Base-by-base conservation (phyloP, 2,888 invertebrate genomes). In the Exocentrus adspersus region DNA sequence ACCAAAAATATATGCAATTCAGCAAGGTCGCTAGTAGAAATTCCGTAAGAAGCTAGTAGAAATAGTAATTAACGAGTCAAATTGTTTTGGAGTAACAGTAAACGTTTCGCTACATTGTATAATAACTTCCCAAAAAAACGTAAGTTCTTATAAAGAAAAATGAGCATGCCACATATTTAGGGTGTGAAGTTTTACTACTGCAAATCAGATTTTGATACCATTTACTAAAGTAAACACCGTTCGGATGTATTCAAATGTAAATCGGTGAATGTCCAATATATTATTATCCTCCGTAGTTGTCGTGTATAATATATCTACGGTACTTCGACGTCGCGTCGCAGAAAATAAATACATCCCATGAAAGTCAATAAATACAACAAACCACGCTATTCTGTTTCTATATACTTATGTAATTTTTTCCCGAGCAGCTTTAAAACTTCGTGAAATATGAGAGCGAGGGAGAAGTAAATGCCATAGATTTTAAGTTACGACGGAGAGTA, bases 371-470 rank as follows among this genome's bases (percentile, higher is more conserved):
- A 54, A 54, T 54, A 54, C 54, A 42, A 28, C 53, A 37, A 42
- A 19, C 42, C 28, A 28, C 43, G 16, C 17, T 42, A 54, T 54
- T 54, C 54, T 42, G 28, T 54, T 54, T 54, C 54, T 42, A 43
- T 54, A 43, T 54, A 54, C 54, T 54, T 54, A 54, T 45, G 54
- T 54, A 54, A 54, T 54, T 54, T 54, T 43, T 54, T 54, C 24
- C 28, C 28, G 43, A 28, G 43, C 28, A 54, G 54, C 54, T 54
- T 53, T 54, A 43, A 48, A 54, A 54, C 43, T 53, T 24, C 37
- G 43, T 54, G 54, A 45, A 43, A 20, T 54, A 54, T 54, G 54
- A 42, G 43, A 28, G 17, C 28, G 54, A 21, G 21, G 54, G 24
- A 30, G 42, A 54, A 54, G 28, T 24, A 43, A 54, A 54, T 16